Evolutionary conservation across 2,797 vertebrate genomes (phyloP).

Genomic region (Gallinago stenura): DNA sequence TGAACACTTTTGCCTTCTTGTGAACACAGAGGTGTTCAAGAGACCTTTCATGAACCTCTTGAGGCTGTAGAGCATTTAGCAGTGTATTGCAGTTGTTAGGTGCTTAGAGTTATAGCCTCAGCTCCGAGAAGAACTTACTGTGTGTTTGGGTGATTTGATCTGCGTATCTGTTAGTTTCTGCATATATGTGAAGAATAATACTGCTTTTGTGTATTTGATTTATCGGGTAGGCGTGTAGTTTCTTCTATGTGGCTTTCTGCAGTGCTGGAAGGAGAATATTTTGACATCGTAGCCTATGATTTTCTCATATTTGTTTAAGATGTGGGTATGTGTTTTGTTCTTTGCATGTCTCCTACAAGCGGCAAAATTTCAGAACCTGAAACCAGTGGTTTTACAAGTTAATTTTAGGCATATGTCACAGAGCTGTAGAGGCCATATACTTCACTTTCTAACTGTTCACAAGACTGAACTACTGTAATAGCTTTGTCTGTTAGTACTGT

Average conservation of each 20-base stretch:
- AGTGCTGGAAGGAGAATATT: neutral
- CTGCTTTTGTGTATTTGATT: neutral
- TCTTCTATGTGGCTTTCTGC: neutral
- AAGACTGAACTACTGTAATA: neutral
- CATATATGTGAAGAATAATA: neutral
- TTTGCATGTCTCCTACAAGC: neutral
- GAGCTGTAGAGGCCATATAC: neutral
- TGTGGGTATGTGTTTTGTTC: neutral
- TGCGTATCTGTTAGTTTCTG: neutral
- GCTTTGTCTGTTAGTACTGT: neutral
- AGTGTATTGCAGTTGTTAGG: neutral
- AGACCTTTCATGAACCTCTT: neutral
- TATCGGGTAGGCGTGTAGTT: neutral
- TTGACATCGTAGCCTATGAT: neutral
- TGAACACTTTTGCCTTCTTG: neutral
- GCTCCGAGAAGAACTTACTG: neutral
- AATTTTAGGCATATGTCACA: neutral
- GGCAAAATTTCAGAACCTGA: neutral
- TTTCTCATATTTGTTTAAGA: neutral
- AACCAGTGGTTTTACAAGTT: neutral
- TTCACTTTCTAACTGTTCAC: neutral
- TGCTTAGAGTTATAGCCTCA: neutral
- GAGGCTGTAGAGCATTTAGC: neutral
- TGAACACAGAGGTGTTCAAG: neutral
- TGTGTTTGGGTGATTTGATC: neutral